phyloP scores from a whole-genome alignment of 2,113 vertebrate genomes.

The Scopus umbretta region DNA sequence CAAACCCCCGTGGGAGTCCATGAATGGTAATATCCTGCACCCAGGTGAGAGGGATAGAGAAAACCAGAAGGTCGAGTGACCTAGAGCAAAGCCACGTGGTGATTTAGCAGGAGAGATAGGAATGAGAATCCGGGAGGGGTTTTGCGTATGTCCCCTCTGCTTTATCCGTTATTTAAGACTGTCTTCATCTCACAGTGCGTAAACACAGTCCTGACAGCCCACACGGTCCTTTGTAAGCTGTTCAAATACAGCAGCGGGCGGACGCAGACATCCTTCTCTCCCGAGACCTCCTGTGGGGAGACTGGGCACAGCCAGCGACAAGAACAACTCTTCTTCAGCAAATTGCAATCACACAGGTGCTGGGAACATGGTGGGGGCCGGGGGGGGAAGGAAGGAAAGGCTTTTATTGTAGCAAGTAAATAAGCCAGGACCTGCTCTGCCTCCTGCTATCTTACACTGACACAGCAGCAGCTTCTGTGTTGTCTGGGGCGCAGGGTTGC shows the following conservation, averaged over 20 bases:
- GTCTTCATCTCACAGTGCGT: fast-evolving
- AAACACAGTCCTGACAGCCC: background rate
- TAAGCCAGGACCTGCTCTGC: background rate
- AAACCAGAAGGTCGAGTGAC: background rate
- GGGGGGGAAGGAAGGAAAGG: background rate
- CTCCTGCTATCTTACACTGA: background rate
- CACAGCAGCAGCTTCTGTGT: background rate
- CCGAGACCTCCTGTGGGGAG: background rate
- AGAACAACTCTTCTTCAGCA: background rate
- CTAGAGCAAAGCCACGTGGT: fast-evolving
- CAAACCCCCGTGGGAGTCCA: background rate
- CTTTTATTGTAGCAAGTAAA: background rate
- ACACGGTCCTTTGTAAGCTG: conserved; percentile 15
- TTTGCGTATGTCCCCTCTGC: background rate
- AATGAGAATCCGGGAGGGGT: background rate
- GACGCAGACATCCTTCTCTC: background rate
- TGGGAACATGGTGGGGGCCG: fast-evolving
- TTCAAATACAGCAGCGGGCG: background rate
- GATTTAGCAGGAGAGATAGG: fast-evolving
- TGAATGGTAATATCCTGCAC: background rate
- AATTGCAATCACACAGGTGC: fast-evolving
- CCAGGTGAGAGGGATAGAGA: background rate
- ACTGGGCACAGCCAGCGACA: background rate
- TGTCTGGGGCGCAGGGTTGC: background rate
- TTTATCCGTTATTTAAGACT: background rate